phyloP scores from a whole-genome alignment of 1,140 invertebrate species.

The Dendrolimus kikuchii region DNA sequence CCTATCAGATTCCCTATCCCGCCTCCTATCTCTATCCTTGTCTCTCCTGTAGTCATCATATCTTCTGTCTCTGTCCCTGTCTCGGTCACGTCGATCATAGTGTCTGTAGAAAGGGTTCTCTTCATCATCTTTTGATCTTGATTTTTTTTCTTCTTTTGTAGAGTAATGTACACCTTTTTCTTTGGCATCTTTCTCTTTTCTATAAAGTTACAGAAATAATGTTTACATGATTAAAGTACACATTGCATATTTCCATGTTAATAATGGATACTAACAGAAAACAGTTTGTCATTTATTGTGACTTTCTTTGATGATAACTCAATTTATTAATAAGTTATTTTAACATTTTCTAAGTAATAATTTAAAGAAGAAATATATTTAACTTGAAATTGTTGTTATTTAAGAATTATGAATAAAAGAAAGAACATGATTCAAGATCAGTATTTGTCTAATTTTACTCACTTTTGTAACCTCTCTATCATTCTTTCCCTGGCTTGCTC shows the following conservation, averaged over 20 bases:
- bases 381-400: background rate
- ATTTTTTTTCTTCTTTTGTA: slow-evolving; percentile 70
- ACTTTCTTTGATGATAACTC: no score
- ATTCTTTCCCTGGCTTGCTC: slow-evolving; percentile 83
- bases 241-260: no score
- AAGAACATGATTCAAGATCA: background rate
- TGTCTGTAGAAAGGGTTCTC: slow-evolving; percentile 37
- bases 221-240: no score
- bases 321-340: no score
- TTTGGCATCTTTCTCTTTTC: slow-evolving; percentile 68
- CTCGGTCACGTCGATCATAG: slow-evolving; percentile 26
- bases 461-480: slow-evolving; percentile 76
- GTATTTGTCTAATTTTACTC: slow-evolving; percentile 5
- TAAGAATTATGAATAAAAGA: background rate
- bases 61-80: slow-evolving; percentile 20
- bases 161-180: slow-evolving; percentile 73
- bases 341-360: no score
- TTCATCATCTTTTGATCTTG: slow-evolving; percentile 50
- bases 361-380: background rate
- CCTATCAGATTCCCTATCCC: slow-evolving; percentile 48
- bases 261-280: no score
- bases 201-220: slow-evolving; percentile 41
- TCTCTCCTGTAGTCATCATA: slow-evolving; percentile 32
- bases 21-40: slow-evolving; percentile 43
- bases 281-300: no score